Conservation (phyloP, 2,113 vertebrate genomes). For the Bos indicus region DNA sequence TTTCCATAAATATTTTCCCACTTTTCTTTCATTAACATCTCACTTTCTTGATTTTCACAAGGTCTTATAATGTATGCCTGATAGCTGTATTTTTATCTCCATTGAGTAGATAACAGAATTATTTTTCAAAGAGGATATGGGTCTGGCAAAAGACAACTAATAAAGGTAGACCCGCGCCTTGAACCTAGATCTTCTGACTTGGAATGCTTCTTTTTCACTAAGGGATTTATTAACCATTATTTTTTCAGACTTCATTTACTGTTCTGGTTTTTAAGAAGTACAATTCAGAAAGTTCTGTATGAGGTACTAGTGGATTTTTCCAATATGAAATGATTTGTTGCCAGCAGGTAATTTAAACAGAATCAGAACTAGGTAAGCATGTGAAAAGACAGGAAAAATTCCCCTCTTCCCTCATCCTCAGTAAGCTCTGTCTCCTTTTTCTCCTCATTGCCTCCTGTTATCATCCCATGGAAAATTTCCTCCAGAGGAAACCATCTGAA, state of each 20-base stretch:
- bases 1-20: background rate
- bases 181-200: background rate
- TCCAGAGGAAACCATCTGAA: conserved; percentile 24
- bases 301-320: background rate
- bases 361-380: background rate
- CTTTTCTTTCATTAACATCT: background rate
- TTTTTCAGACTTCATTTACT: background rate
- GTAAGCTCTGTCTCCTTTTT: background rate
- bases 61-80: background rate
- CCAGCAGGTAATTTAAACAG: background rate
- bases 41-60: background rate
- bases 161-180: background rate
- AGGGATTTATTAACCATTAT: background rate
- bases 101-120: background rate
- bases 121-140: background rate
- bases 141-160: background rate
- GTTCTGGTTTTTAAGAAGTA: background rate
- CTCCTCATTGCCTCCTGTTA: background rate
- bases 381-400: background rate
- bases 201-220: background rate
- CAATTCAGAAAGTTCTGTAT: background rate
- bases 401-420: fast-evolving
- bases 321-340: background rate
- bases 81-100: background rate
- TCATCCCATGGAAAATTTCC: background rate